Evolutionary conservation across 1,140 invertebrate genomes (phyloP).

Genomic region (Achroia grisella): DNA sequence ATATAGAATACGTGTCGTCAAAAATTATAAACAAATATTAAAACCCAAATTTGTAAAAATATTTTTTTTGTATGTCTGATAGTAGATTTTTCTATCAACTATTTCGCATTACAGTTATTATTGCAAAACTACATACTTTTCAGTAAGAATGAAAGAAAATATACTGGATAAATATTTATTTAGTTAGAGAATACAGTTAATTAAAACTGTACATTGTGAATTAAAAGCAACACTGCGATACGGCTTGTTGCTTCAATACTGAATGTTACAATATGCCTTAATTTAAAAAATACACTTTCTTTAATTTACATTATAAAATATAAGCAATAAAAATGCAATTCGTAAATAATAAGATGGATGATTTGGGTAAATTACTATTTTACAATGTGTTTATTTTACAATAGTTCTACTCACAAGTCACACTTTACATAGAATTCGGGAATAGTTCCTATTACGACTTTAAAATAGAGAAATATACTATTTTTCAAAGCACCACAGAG

Average conservation of each 20-base stretch:
- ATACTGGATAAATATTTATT: slow-evolving; percentile 55
- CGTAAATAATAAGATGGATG: slow-evolving; percentile 36
- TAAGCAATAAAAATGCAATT: slow-evolving; percentile 55
- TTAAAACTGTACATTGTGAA: slow-evolving; percentile 36
- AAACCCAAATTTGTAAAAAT: too few species aligned
- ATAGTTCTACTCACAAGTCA: too few species aligned
- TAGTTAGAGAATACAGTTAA: slow-evolving; percentile 66
- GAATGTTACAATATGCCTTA: slow-evolving; percentile 41
- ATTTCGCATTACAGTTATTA: too few species aligned
- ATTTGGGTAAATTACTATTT: slow-evolving; percentile 21
- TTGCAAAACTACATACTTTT: too few species aligned
- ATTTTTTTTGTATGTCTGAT: too few species aligned
- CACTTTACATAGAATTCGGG: slow-evolving; percentile 13
- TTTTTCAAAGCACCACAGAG: slow-evolving; percentile 48
- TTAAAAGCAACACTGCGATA: slow-evolving; percentile 38
- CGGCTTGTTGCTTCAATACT: slow-evolving; percentile 33
- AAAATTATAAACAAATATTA: too few species aligned
- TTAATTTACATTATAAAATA: slow-evolving; percentile 53
- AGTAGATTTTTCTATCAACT: too few species aligned
- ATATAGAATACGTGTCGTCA: too few species aligned
- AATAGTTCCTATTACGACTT: slow-evolving; percentile 21
- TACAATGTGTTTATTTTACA: too few species aligned
- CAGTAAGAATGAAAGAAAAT: slow-evolving; percentile 5
- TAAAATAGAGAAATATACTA: slow-evolving; percentile 31
- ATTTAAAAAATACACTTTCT: slow-evolving; percentile 35